Evolutionary conservation across 2,888 invertebrate genomes (phyloP).

Genomic region (Onchidella celtica): DNA sequence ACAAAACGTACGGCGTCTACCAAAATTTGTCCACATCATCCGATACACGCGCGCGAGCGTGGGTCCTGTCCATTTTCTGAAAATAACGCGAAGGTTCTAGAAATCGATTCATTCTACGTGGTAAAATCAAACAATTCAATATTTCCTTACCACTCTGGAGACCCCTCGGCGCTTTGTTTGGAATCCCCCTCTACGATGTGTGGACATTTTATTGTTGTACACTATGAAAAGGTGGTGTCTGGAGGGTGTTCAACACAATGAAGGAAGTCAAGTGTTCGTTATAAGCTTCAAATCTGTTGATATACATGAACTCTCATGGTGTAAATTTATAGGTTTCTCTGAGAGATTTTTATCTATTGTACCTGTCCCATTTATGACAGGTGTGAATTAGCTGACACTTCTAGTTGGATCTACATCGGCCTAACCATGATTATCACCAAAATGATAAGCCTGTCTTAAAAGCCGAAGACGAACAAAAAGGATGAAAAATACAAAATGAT

Average conservation of each 20-base stretch:
- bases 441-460: too few species aligned
- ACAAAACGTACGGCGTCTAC: background rate
- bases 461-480: too few species aligned
- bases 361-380: too few species aligned
- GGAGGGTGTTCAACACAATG: background rate
- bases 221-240: background rate
- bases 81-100: background rate
- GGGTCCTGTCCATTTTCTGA: background rate
- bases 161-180: background rate
- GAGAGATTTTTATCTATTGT: too few species aligned
- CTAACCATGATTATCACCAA: too few species aligned
- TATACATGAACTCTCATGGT: too few species aligned
- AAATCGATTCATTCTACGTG: background rate
- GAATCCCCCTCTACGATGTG: background rate
- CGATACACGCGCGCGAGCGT: background rate
- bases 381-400: too few species aligned
- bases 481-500: too few species aligned
- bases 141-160: background rate
- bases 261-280: background rate
- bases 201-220: background rate
- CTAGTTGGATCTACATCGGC: too few species aligned
- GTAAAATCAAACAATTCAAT: background rate
- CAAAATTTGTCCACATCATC: background rate
- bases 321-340: too few species aligned
- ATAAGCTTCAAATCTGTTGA: too few species aligned